Percentiles rank a stretch among this genome's conserved stretches.
Conservation (phyloP, 1,140 invertebrate species). For the Aphidius ervi region DNA sequence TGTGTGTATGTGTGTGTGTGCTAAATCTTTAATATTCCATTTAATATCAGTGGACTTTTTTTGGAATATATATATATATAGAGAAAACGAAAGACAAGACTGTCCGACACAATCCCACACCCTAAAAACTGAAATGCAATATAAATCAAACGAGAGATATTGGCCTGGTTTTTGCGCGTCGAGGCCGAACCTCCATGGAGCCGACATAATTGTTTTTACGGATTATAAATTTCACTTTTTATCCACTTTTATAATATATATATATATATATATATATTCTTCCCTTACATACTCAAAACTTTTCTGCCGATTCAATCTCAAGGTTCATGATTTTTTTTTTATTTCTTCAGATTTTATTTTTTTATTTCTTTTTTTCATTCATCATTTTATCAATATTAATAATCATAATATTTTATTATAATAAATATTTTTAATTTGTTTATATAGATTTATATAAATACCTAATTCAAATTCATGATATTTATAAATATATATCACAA, state of each 20-base stretch:
- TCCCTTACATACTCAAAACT: neutral
- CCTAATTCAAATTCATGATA: no score
- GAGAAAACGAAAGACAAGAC: neutral
- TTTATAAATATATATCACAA: no score
- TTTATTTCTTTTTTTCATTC: neutral
- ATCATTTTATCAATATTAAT: no score
- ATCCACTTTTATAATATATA: neutral
- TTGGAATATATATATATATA: no score
- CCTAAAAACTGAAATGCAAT: constrained; percentile 15
- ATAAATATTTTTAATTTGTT: neutral
- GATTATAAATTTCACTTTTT: constrained; percentile 41
- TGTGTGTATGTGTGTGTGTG: constrained; percentile 12
- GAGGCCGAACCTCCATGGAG: constrained; percentile 23
- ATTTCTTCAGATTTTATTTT: neutral
- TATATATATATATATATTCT: neutral
- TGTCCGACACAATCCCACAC: constrained; percentile 10
- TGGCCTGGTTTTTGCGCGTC: constrained; percentile 36
- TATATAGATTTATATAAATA: neutral
- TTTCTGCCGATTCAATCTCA: constrained; percentile 12
- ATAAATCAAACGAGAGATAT: constrained; percentile 43
- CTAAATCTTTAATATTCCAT: constrained; percentile 44
- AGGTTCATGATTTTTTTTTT: neutral
- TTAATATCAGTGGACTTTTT: constrained; percentile 33
- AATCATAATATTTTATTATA: no score
- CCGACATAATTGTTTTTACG: constrained; percentile 44